These are phyloP conservation scores for Sciurus niger DNA, from an alignment of 2,113 vertebrate species.

Conservation along the genomic window DNA sequence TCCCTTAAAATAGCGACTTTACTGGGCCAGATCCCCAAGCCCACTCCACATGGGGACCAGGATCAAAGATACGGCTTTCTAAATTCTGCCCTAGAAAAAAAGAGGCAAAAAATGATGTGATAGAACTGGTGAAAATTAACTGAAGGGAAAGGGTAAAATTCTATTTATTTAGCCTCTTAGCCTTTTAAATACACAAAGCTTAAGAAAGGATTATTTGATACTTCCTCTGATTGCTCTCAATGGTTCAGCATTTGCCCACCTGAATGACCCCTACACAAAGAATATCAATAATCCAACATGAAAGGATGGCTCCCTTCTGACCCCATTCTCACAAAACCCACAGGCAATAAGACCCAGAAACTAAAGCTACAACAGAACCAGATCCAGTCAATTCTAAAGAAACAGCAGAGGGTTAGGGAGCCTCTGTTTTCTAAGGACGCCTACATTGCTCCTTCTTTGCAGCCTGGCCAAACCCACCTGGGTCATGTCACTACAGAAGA, in stretches of 20 bases:
- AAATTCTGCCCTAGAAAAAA: conserved; percentile 69
- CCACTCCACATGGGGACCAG: conserved; percentile 47
- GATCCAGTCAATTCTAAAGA: neutral
- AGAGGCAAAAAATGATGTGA: neutral
- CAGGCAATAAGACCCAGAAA: conserved; percentile 5
- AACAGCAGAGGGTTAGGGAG: neutral
- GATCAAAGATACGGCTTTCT: conserved; percentile 4
- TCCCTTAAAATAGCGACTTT: conserved; percentile 75
- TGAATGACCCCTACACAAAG: conserved; percentile 45
- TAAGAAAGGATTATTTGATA: neutral
- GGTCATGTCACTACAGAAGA: neutral
- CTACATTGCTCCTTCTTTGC: neutral
- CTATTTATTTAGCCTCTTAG: neutral
- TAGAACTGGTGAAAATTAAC: conserved; percentile 47
- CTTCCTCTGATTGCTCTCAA: neutral
- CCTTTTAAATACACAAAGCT: conserved; percentile 27
- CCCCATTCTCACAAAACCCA: neutral
- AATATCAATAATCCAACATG: neutral
- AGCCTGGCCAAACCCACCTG: neutral
- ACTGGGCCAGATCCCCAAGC: conserved; percentile 79
- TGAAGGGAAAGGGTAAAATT: conserved; percentile 38
- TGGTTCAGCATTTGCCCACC: neutral
- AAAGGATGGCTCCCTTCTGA: neutral
- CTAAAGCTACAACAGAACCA: conserved; percentile 36
- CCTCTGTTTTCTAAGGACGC: neutral